A percentile compares a stretch with the other conserved stretches of the same genome.
Evolutionary conservation across 2,797 vertebrate genomes (phyloP).

Genomic region (Parambassis ranga): DNA sequence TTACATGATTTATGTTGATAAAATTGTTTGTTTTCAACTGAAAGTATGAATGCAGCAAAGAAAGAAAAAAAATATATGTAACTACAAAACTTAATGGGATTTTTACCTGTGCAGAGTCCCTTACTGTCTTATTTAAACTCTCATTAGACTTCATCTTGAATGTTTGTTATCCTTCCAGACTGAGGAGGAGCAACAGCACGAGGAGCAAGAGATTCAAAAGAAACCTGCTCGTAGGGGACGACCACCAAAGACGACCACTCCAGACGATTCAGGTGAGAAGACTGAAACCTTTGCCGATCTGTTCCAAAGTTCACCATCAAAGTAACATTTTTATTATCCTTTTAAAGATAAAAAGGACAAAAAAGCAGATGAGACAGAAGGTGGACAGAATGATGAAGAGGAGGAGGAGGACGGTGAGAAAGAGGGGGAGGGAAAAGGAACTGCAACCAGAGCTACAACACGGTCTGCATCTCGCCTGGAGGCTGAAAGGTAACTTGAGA

Average conservation of each 20-base stretch:
- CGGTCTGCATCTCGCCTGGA: constrained; percentile 88
- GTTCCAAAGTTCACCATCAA: too few species aligned
- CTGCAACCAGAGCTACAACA: constrained; percentile 84
- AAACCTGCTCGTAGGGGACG: constrained; percentile 71
- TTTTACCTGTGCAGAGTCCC: background rate
- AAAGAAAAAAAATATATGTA: too few species aligned
- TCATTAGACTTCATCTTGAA: background rate
- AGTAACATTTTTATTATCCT: too few species aligned
- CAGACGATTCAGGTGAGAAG: constrained; percentile 64
- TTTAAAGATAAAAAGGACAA: constrained; percentile 72
- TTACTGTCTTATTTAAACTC: background rate
- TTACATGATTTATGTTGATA: too few species aligned
- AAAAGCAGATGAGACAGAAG: constrained; percentile 67
- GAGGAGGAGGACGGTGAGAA: constrained; percentile 79
- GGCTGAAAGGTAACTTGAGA: constrained; percentile 85
- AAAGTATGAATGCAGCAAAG: too few species aligned
- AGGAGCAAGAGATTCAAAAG: constrained; percentile 64
- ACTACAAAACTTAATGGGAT: too few species aligned
- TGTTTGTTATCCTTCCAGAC: constrained; percentile 27
- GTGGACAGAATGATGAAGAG: constrained; percentile 75
- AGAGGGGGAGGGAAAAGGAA: constrained; percentile 77
- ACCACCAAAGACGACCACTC: constrained; percentile 54
- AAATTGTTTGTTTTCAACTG: too few species aligned
- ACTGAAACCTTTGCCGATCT: background rate
- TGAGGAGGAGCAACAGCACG: constrained; percentile 48